These are phyloP conservation scores for Oasisia sp. DNA, from an alignment of 2,888 invertebrate genomes.

Conservation along the genomic window DNA sequence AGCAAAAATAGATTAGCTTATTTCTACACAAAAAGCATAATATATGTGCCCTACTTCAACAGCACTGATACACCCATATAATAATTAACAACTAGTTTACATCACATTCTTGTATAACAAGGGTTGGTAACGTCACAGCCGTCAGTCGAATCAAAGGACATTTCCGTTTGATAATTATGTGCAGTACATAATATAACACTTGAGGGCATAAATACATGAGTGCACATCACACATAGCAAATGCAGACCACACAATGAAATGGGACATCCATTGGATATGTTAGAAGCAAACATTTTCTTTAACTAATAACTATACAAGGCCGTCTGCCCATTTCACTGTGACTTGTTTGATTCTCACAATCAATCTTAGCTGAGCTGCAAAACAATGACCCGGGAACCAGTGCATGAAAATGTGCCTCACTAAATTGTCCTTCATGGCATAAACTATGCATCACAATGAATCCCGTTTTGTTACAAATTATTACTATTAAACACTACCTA, in stretches of 20 bases:
- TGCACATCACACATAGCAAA: neutral
- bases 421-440: neutral
- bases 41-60: neutral
- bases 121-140: neutral
- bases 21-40: conserved; percentile 3
- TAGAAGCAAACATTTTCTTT: neutral
- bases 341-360: neutral
- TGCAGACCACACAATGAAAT: neutral
- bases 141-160: neutral
- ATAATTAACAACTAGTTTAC: conserved; percentile 17
- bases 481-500: neutral
- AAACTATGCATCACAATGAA: neutral
- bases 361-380: neutral
- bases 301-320: neutral
- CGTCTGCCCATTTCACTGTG: neutral
- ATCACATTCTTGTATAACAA: neutral
- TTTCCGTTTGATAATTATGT: neutral
- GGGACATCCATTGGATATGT: neutral
- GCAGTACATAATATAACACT: neutral
- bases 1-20: conserved; percentile 17
- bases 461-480: neutral
- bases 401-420: neutral
- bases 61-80: conserved; percentile 6
- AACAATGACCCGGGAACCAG: no score
- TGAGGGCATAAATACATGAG: neutral